phyloP scores from a whole-genome alignment of 2,113 vertebrate species.

The Diadophis punctatus region DNA sequence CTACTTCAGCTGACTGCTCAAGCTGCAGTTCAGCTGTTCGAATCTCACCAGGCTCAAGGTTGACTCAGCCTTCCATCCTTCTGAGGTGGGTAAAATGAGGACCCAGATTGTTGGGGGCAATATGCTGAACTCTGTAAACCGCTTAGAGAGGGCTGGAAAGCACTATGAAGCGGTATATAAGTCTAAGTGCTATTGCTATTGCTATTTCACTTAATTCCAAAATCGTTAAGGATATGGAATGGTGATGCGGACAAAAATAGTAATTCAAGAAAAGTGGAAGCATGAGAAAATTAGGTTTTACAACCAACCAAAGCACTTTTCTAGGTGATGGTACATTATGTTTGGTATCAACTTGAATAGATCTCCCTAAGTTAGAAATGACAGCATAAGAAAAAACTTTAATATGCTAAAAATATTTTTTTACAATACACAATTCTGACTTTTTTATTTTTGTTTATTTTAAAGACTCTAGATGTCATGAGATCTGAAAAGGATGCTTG shows the following conservation, averaged over 20 bases:
- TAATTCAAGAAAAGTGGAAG: neutral
- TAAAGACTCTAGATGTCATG: neutral
- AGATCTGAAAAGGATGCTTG: neutral
- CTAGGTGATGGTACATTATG: neutral
- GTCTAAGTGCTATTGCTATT: no score
- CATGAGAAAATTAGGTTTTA: neutral
- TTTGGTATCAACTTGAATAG: neutral
- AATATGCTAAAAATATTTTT: neutral
- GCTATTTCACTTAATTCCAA: neutral
- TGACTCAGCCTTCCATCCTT: no score
- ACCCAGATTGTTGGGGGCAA: no score
- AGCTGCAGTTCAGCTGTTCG: no score
- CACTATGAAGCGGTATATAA: no score
- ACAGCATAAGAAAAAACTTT: neutral
- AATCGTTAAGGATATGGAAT: neutral
- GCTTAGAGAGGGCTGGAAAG: no score
- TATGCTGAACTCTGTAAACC: no score
- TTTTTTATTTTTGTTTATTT: neutral
- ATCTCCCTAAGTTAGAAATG: neutral
- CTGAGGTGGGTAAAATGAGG: no score
- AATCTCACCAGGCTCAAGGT: no score
- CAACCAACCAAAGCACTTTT: neutral
- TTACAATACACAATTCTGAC: neutral
- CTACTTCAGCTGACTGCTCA: no score
- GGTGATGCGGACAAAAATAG: neutral